Conservation (phyloP, 2,888 invertebrate genomes). For the Lutraria lutraria region DNA sequence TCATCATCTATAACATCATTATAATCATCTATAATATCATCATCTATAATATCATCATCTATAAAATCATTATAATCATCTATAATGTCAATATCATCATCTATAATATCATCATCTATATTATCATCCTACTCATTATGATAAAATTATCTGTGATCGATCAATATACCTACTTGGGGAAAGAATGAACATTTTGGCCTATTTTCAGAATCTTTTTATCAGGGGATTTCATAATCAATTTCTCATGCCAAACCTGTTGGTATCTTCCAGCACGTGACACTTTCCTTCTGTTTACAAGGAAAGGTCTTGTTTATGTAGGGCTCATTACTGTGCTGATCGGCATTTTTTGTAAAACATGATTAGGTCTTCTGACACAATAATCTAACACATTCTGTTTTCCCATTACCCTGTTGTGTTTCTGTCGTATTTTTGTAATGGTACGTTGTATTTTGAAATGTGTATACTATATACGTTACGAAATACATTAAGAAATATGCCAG, state of each 20-base stretch:
- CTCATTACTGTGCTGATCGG: neutral
- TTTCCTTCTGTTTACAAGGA: neutral
- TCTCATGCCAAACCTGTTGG: constrained; percentile 12
- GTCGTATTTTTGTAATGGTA: too few relatives aligned
- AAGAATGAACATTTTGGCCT: constrained; percentile 20
- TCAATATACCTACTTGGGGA: neutral
- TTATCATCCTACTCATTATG: neutral
- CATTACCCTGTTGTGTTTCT: neutral
- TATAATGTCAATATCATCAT: too few relatives aligned
- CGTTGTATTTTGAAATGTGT: too few relatives aligned
- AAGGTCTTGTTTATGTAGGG: constrained; percentile 8
- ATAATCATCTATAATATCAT: too few relatives aligned
- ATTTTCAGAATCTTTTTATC: constrained; percentile 5
- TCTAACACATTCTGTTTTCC: neutral
- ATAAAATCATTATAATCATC: too few relatives aligned
- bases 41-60: too few relatives aligned
- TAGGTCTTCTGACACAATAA: constrained; percentile 2
- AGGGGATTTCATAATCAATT: neutral
- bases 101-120: too few relatives aligned
- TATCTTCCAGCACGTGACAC: neutral
- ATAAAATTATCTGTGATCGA: constrained; percentile 9
- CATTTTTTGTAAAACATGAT: neutral
- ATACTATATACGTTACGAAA: too few relatives aligned
- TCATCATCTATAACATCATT: too few relatives aligned
- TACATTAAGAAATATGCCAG: too few relatives aligned